Conservation (phyloP, 2,888 invertebrate genomes). For the Leptopilina drosophilae region DNA sequence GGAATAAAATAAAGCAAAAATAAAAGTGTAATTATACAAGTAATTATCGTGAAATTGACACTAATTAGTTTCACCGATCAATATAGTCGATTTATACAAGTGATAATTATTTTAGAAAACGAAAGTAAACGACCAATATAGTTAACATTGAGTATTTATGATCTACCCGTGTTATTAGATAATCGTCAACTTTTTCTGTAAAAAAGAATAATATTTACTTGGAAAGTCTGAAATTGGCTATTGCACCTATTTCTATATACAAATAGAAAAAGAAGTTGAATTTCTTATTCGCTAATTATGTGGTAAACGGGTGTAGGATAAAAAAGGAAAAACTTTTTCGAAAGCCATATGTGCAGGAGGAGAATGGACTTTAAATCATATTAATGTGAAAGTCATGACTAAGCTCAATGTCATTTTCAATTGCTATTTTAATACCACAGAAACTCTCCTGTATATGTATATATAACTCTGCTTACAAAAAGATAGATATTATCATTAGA, state of each 20-base stretch:
- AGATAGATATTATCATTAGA: slow-evolving; percentile 14
- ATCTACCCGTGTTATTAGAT: slow-evolving; percentile 1
- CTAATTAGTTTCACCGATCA: slow-evolving; percentile 8
- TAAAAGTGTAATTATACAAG: neutral
- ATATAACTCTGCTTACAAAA: too few species aligned
- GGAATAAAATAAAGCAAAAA: neutral
- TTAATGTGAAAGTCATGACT: slow-evolving; percentile 32
- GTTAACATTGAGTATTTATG: neutral
- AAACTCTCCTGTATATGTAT: neutral
- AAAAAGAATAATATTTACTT: slow-evolving; percentile 3
- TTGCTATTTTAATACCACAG: slow-evolving; percentile 10
- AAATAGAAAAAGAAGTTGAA: neutral
- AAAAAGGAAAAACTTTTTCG: slow-evolving; percentile 50
- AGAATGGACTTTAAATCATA: slow-evolving; percentile 11
- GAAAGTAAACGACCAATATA: neutral
- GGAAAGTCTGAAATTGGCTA: neutral
- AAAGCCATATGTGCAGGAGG: slow-evolving; percentile 38
- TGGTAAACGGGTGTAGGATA: slow-evolving; percentile 1
- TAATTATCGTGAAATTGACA: neutral
- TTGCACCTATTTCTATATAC: too few species aligned
- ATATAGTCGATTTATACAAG: slow-evolving; percentile 21
- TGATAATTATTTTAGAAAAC: slow-evolving; percentile 32
- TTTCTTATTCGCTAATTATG: neutral
- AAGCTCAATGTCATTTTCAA: slow-evolving; percentile 35
- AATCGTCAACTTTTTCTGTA: neutral